Evolutionary conservation across 2,797 vertebrate genomes (phyloP).

Genomic region (Channa striata): DNA sequence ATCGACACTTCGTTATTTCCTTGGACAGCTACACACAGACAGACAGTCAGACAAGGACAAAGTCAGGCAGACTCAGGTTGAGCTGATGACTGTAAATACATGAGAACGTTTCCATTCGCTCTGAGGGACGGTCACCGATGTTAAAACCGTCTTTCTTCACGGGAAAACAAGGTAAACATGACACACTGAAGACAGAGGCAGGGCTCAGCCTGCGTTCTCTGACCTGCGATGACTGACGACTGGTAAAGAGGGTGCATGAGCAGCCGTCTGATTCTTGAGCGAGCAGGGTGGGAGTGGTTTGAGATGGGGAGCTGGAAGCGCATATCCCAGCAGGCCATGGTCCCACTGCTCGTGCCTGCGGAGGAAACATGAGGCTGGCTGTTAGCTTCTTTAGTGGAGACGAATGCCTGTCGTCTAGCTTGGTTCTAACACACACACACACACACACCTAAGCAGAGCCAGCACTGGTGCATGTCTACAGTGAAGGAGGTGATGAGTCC

Average conservation of each 20-base stretch:
- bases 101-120: no score
- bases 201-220: neutral
- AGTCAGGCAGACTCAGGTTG: no score
- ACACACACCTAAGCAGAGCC: conserved; percentile 93
- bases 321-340: conserved; percentile 99
- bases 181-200: neutral
- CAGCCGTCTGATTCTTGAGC: conserved; percentile 93
- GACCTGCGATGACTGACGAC: conserved; percentile 96
- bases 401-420: no score
- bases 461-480: conserved; percentile 98
- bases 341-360: conserved; percentile 95
- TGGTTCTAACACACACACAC: no score
- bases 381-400: neutral
- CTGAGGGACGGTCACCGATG: no score
- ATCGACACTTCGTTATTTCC: conserved; percentile 99
- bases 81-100: no score
- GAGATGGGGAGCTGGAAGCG: conserved; percentile 98
- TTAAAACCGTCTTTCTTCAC: no score
- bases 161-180: neutral
- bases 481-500: conserved; percentile 99
- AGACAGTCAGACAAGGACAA: neutral
- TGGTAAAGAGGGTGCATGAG: conserved; percentile 98
- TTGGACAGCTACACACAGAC: conserved; percentile 88
- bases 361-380: neutral
- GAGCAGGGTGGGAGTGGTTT: conserved; percentile 95